A percentile compares a stretch with the other conserved stretches of the same genome.
Conservation (phyloP, 2,113 vertebrate genomes). For the Microcebus murinus region DNA sequence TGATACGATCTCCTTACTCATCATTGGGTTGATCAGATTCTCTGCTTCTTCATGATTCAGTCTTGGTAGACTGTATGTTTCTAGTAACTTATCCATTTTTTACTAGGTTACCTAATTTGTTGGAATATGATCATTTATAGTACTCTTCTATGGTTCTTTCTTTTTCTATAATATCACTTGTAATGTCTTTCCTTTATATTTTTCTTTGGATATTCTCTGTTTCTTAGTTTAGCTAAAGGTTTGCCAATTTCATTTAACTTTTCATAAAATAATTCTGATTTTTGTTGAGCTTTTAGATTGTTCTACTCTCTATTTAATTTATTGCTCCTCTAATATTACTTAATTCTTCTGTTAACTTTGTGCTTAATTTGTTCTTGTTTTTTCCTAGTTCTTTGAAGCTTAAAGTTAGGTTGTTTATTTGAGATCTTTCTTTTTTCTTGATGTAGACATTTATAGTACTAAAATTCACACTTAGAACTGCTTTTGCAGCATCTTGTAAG, state of each 20-base stretch:
- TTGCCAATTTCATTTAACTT: background rate
- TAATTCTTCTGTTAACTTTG: background rate
- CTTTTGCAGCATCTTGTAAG: background rate
- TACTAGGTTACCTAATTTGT: background rate
- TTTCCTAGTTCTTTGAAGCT: background rate
- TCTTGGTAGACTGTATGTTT: background rate
- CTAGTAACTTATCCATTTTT: background rate
- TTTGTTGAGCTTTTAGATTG: background rate
- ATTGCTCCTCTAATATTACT: background rate
- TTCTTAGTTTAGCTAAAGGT: background rate
- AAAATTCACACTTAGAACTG: background rate
- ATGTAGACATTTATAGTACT: background rate
- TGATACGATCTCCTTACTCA: background rate
- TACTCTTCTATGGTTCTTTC: background rate
- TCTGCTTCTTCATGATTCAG: background rate
- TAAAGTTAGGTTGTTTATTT: background rate
- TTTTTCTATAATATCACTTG: background rate
- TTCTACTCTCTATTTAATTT: background rate
- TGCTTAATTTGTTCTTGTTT: background rate
- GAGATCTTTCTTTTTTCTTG: background rate
- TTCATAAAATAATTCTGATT: background rate
- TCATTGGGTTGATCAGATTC: background rate
- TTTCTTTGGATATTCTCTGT: background rate
- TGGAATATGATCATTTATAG: background rate
- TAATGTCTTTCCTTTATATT: background rate